A percentile compares a stretch with the other conserved stretches of the same genome.
phyloP scores from a whole-genome alignment of 2,888 invertebrate genomes.

The Diplolepis rosae region DNA sequence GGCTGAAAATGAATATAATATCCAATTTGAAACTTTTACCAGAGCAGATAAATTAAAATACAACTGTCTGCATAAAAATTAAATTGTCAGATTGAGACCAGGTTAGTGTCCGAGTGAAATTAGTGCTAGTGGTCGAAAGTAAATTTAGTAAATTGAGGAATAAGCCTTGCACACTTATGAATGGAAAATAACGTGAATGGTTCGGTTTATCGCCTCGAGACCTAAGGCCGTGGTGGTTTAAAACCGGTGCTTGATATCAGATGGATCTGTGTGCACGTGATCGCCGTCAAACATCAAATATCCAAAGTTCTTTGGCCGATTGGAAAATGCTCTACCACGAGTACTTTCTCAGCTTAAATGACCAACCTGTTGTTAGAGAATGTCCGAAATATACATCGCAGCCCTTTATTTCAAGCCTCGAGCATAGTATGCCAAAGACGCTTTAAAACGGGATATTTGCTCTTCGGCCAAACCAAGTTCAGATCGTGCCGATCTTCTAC shows the following conservation, averaged over 20 bases:
- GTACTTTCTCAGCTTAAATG: slow-evolving; percentile 20
- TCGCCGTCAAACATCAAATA: slow-evolving; percentile 41
- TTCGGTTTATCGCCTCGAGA: slow-evolving; percentile 46
- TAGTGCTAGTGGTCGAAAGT: too few relatives aligned
- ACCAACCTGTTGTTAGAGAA: slow-evolving; percentile 59
- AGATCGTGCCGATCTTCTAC: slow-evolving; percentile 27
- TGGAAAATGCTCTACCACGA: slow-evolving; percentile 32
- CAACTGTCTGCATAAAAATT: too few relatives aligned
- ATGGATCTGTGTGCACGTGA: slow-evolving; percentile 36
- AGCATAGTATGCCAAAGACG: slow-evolving; percentile 64
- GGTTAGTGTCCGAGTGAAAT: too few relatives aligned
- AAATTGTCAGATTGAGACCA: too few relatives aligned
- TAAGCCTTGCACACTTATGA: slow-evolving; percentile 23
- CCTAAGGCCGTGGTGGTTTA: slow-evolving; percentile 33
- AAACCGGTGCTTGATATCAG: slow-evolving; percentile 41
- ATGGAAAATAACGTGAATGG: slow-evolving; percentile 61
- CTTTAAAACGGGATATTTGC: slow-evolving; percentile 71
- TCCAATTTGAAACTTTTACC: too few relatives aligned
- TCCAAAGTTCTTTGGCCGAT: slow-evolving; percentile 44
- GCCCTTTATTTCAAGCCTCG: slow-evolving; percentile 52
- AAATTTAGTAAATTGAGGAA: not conserved
- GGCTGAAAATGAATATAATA: too few relatives aligned
- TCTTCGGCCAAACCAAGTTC: slow-evolving; percentile 43
- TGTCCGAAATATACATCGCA: slow-evolving; percentile 54
- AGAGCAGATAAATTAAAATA: too few relatives aligned